Conservation (phyloP, 2,888 invertebrate species). For the Dugesia japonica region DNA sequence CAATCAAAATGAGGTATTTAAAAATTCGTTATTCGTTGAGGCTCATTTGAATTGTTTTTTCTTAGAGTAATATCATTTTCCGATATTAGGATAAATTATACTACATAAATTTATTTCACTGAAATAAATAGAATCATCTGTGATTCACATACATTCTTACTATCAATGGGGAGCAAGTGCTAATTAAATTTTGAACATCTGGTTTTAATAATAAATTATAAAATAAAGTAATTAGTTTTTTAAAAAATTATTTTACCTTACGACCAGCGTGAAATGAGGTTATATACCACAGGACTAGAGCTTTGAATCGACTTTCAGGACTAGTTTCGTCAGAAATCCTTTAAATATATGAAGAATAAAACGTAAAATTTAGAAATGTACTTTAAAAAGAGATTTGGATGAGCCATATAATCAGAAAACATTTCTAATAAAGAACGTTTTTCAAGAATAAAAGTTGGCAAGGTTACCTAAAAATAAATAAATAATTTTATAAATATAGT, state of each 20-base stretch:
- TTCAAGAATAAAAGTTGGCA: slow-evolving; percentile 51
- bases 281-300: slow-evolving; percentile 51
- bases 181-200: too few species aligned
- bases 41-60: too few species aligned
- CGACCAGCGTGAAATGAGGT: slow-evolving; percentile 49
- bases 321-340: slow-evolving; percentile 35
- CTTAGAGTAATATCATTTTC: too few species aligned
- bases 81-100: too few species aligned
- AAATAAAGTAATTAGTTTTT: neutral
- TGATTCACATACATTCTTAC: too few species aligned
- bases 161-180: too few species aligned
- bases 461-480: slow-evolving; percentile 37
- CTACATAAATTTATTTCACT: too few species aligned
- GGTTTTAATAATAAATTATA: too few species aligned
- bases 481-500: neutral
- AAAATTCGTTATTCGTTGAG: too few species aligned
- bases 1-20: too few species aligned
- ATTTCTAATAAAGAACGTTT: slow-evolving; percentile 50
- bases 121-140: too few species aligned
- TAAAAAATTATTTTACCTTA: slow-evolving; percentile 37
- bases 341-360: neutral
- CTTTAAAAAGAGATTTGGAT: slow-evolving; percentile 49
- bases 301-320: slow-evolving; percentile 47
- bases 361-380: too few species aligned
- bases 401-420: slow-evolving; percentile 51